Evolutionary conservation across 2,888 invertebrate genomes (phyloP), one percentile per base, ranked within the genome.

Genomic region (Dicranocentrus wangi): DNA sequence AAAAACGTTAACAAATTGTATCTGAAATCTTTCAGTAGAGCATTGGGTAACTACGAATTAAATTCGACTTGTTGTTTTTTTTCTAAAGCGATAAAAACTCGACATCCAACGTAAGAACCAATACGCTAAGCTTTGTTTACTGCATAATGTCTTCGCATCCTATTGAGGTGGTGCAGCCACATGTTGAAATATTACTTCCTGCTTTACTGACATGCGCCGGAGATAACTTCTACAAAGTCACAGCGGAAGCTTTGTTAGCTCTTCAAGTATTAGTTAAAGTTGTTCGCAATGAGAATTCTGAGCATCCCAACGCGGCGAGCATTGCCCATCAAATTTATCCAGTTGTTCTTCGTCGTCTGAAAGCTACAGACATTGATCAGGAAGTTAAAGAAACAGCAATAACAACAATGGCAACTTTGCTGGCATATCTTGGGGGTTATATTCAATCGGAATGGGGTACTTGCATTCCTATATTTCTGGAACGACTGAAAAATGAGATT

Each of bases 321-420:
- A 85, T 87, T 43, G 86, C 86, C 2, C 69, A 63, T 23, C 79
- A 82, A 17, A 85, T 87, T 27, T 86, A 86, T 55, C 85, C 85
- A 1, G 82, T 83, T 8, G 86, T 87, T 58, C 82, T 87, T 23
- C 85, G 72, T 25, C 84, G 87, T 21, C 91, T 99, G 47, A 94
- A 94, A 87, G 96, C 98, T 39, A 95, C 98, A 0, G 99, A 99
- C 88, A 97, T 99, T 88, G 99, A 99, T 90, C 99, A 99, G 89
- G 99, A 99, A 90, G 99, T 99, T 0, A 99, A 99, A 89, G 99
- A 99, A 88, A 92, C 97, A 25, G 98, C 99, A 10, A 99, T 99
- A 84, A 94, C 97, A 0, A 97, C 98, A 87, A 96, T 97, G 94
- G 97, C 98, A 15, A 96, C 98, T 89, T 93, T 98, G 66, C 92